Base-by-base conservation (phyloP, 2,888 invertebrate genomes). In the Mechanitis mazaeus region DNA sequence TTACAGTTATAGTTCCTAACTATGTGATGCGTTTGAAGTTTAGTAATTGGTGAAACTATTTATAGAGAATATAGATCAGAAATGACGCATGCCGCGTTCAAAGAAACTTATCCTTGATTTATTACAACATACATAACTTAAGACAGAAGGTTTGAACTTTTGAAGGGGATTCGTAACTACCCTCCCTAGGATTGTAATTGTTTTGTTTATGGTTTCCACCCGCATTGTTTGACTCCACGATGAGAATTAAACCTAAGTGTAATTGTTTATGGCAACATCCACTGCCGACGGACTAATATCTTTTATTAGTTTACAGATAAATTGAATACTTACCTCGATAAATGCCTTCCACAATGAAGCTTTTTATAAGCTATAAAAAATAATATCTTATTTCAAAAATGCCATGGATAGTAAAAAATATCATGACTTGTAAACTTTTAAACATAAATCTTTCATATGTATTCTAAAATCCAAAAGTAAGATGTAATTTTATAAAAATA, bases 161-260 rank as follows among this genome's bases (percentile, higher is more conserved):
- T 72, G 76, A 79, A 75, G 76, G 76, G 76, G 75, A 76, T 76
- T 74, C 71, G 78, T 77, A 79, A 78, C 76, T 78, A 78, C 77
- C 75, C 73, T 74, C 75, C 69, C 70, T 77, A 73, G 73, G 73
- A 75, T 72, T 78, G 77, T 83, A 82, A 84, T 80, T 80, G 79
- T 83, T 84, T 80, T 80, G 84, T 85, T 81, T 79, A 83, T 77
- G 74, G 75, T 67, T 70, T 71, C 72, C 74, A 70, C 75, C 72
- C 74, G 72, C 74, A 79, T 80, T 80, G 81, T 79, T 79, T 75
- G 71, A 75, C 70, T 75, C 73, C 74, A 74, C 67, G 73, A 69
- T 69, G 73, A 72, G 73, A 77, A 80, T 82, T 80, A 77, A 79
- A 77, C 78, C 75, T 75, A 75, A 79, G 74, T 73, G 78, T 83